Evolutionary conservation across 2,888 invertebrate genomes (phyloP).

Genomic region (Drosophila hawaiiensis): DNA sequence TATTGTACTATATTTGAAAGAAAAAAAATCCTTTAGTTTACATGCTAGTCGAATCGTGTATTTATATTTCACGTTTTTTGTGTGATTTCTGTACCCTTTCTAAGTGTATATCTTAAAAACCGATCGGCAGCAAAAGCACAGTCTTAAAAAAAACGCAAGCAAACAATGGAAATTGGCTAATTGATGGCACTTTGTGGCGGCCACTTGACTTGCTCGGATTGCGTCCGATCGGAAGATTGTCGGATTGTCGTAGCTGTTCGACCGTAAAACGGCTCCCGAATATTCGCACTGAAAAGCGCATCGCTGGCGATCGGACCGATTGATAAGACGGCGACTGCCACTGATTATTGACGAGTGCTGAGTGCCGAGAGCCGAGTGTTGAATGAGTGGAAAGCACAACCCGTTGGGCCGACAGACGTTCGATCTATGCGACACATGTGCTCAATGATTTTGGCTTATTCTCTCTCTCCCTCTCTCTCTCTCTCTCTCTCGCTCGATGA

Average conservation of each 20-base stretch:
- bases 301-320: slow-evolving; percentile 25
- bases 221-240: slow-evolving; percentile 42
- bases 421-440: slow-evolving; percentile 41
- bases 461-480: neutral
- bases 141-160: neutral
- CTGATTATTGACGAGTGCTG: slow-evolving; percentile 54
- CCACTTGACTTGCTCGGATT: slow-evolving; percentile 69
- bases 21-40: neutral
- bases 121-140: slow-evolving; percentile 48
- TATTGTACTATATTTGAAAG: neutral
- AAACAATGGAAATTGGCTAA: slow-evolving; percentile 60
- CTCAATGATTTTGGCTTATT: slow-evolving; percentile 12
- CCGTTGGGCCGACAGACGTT: slow-evolving; percentile 54
- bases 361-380: slow-evolving; percentile 23
- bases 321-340: slow-evolving; percentile 53
- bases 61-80: neutral
- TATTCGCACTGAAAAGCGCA: slow-evolving; percentile 55
- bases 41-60: neutral
- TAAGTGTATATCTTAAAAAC: slow-evolving; percentile 5
- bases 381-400: slow-evolving; percentile 18
- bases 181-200: slow-evolving; percentile 62
- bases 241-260: slow-evolving; percentile 27
- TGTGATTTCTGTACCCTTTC: neutral
- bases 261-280: slow-evolving; percentile 37
- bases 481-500: neutral